Percentiles rank a stretch among this genome's conserved stretches.
phyloP scores from a whole-genome alignment of 2,888 invertebrate species.

The Didymodactylos carnosus region DNA sequence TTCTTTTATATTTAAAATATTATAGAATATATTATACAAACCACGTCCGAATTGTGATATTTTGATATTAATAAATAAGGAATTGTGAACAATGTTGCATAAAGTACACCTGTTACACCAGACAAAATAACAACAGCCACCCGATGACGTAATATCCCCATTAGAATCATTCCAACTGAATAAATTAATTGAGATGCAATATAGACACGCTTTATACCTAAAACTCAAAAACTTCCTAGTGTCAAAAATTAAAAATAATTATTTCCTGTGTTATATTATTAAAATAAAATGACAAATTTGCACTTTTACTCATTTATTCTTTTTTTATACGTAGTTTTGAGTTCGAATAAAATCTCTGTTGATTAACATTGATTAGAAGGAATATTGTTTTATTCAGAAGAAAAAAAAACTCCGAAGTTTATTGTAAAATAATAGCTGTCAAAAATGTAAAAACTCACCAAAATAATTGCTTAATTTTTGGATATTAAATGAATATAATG shows the following conservation, averaged over 20 bases:
- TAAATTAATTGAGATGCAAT: constrained; percentile 5
- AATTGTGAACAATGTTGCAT: constrained; percentile 88
- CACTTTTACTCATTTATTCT: too few relatives aligned
- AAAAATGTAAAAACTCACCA: constrained; percentile 18
- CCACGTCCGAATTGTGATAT: constrained; percentile 72
- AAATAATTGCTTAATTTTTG: constrained; percentile 59
- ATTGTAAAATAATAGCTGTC: not conserved
- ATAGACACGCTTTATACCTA: constrained; percentile 8
- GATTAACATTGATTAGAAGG: not conserved
- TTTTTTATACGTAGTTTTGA: not conserved
- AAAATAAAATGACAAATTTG: too few relatives aligned
- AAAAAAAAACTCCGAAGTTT: not conserved
- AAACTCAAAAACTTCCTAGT: too few relatives aligned
- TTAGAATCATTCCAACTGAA: constrained; percentile 10
- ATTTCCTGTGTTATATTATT: too few relatives aligned
- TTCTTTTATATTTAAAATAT: not conserved
- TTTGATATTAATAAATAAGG: constrained; percentile 78
- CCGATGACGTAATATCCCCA: not conserved
- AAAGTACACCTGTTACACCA: constrained; percentile 85
- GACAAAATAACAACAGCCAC: constrained; percentile 27
- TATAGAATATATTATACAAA: constrained; percentile 39
- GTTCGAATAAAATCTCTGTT: not conserved
- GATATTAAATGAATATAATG: constrained; percentile 68
- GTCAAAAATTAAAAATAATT: too few relatives aligned
- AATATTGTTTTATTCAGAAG: not conserved